Evolutionary conservation across 2,797 vertebrate species (phyloP).

Genomic region (Parauchenoglanis punctatus): DNA sequence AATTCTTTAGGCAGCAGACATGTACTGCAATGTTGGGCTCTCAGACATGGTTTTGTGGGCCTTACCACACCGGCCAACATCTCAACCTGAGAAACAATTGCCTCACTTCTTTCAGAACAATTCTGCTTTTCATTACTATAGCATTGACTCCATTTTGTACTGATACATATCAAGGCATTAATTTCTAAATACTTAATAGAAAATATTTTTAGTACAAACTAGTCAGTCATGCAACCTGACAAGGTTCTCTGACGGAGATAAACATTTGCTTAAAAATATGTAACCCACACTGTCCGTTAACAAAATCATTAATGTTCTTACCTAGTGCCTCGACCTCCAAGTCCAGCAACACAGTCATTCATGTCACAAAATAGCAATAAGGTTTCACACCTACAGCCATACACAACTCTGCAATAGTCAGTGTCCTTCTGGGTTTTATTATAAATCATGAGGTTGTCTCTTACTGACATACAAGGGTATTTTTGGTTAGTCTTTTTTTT

Average conservation of each 20-base stretch:
- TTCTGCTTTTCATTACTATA: not conserved
- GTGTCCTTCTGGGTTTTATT: not conserved
- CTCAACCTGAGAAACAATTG: not conserved
- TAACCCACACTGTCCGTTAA: not conserved
- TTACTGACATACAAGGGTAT: not conserved
- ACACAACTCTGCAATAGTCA: not conserved
- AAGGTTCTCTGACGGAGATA: not conserved
- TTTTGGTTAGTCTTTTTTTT: not conserved
- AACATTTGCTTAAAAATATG: not conserved
- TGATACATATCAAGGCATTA: not conserved
- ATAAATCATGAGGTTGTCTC: not conserved
- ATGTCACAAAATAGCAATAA: not conserved
- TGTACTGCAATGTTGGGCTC: not conserved
- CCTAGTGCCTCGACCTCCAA: not conserved
- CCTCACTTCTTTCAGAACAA: not conserved
- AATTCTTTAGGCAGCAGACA: too few species aligned
- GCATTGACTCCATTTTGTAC: not conserved
- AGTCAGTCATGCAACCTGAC: not conserved
- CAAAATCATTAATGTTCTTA: not conserved
- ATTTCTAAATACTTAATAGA: not conserved
- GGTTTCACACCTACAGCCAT: conserved; percentile 1
- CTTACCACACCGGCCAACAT: not conserved
- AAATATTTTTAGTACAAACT: not conserved
- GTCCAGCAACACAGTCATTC: not conserved
- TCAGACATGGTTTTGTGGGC: not conserved